Evolutionary conservation across 2,113 vertebrate species (phyloP), one percentile per base, ranked within the genome.

Genomic region (Caracal caracal): DNA sequence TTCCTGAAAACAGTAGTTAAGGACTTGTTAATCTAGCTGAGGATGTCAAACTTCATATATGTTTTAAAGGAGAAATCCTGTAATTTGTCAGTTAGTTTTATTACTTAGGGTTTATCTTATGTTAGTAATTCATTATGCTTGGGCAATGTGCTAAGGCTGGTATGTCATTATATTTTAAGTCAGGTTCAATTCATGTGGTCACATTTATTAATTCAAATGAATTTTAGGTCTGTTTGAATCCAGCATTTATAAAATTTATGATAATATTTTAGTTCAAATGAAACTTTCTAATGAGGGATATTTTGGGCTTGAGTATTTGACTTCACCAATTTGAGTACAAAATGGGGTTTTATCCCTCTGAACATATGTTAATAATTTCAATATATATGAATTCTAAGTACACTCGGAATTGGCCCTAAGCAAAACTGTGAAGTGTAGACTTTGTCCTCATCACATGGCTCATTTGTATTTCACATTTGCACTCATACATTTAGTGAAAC

Each of bases 161-260:
- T 24, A 43, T 86, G 26, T 37, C 49, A 96, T 88, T 66, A 53
- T 47, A 75, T 90, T 90, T 90, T 86, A 86, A 89, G 30, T 93
- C 24, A 56, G 4, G 26, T 91, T 93, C 47, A 82, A 59, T 86
- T 68, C 83, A 66, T 92, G 7, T 56, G 47, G 13, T 68, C 20
- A 56, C 35, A 24, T 56, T 96, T 95, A 93, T 83, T 93, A 63
- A 94, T 53, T 89, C 11, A 89, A 89, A 43, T 92, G 20, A 89
- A 88, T 82, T 94, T 82, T 79, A 81, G 28, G 20, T 91, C 53
- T 91, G 30, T 91, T 94, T 47, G 20, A 86, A 86, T 75, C 6
- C 16, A 92, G 75, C 33, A 59, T 56, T 43, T 65, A 5, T 94
- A 81, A 66, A 81, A 73, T 90, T 73, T 82, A 35, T 93, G 37